A percentile compares a stretch with the other conserved stretches of the same genome.
Conservation (phyloP, 2,888 invertebrate genomes). For the Phyllotreta striolata region DNA sequence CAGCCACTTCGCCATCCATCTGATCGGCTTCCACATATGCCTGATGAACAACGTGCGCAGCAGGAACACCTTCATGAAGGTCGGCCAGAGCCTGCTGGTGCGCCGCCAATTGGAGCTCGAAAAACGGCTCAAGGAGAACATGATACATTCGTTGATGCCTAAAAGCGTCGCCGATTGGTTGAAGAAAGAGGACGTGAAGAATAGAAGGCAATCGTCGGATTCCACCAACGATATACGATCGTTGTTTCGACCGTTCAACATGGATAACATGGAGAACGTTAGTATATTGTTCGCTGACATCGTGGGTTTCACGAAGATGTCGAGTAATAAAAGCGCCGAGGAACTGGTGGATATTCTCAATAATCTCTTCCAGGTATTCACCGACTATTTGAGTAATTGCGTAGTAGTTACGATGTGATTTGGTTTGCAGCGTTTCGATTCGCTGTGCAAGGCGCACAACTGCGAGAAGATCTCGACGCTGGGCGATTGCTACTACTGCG, state of each 20-base stretch:
- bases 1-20: slow-evolving; percentile 87
- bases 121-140: slow-evolving; percentile 93
- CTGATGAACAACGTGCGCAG: slow-evolving; percentile 92
- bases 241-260: slow-evolving; percentile 93
- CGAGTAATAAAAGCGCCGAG: slow-evolving; percentile 95
- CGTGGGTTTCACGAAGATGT: slow-evolving; percentile 97
- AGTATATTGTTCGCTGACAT: slow-evolving; percentile 98
- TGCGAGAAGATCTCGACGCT: slow-evolving; percentile 98
- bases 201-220: slow-evolving; percentile 64
- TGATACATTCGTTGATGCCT: slow-evolving; percentile 98
- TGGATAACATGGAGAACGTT: slow-evolving; percentile 96
- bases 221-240: slow-evolving; percentile 76
- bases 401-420: too few species aligned
- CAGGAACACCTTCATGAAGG: slow-evolving; percentile 96
- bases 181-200: slow-evolving; percentile 76
- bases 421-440: slow-evolving; percentile 64
- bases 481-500: slow-evolving; percentile 93
- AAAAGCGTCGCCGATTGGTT: slow-evolving; percentile 89
- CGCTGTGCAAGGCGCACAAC: slow-evolving; percentile 84
- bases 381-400: too few species aligned
- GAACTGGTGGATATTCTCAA: slow-evolving; percentile 94
- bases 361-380: slow-evolving; percentile 79
- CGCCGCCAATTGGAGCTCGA: slow-evolving; percentile 91
- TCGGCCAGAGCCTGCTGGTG: slow-evolving; percentile 90
- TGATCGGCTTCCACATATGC: slow-evolving; percentile 91